Percentiles rank a stretch among this genome's conserved stretches.
Conservation (phyloP, 2,113 vertebrate species). For the Fukomys damarensis region DNA sequence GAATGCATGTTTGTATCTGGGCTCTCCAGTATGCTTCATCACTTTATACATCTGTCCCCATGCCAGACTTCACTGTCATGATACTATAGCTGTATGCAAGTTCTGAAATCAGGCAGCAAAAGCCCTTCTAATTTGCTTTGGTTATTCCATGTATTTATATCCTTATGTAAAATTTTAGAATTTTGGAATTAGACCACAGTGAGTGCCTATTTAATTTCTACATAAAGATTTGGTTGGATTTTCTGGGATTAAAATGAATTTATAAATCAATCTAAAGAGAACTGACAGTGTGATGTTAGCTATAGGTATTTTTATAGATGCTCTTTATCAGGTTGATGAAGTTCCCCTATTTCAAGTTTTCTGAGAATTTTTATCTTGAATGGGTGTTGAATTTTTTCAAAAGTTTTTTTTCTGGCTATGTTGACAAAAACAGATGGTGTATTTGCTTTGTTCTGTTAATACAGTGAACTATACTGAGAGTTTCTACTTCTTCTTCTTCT, state of each 20-base stretch:
- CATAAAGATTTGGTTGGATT: neutral
- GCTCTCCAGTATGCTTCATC: neutral
- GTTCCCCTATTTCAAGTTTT: neutral
- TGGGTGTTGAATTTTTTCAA: neutral
- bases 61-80: neutral
- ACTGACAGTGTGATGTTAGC: neutral
- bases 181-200: too few relatives aligned
- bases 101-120: neutral
- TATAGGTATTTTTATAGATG: neutral
- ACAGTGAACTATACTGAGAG: neutral
- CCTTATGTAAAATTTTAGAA: neutral
- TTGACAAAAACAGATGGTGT: neutral
- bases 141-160: neutral
- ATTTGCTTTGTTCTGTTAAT: slow-evolving; percentile 5
- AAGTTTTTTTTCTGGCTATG: neutral
- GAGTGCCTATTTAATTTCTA: slow-evolving; percentile 9
- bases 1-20: neutral
- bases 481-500: neutral
- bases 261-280: neutral
- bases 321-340: neutral
- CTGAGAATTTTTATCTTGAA: neutral
- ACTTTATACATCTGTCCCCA: neutral
- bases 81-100: neutral
- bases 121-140: neutral
- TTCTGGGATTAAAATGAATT: neutral